Conservation (phyloP, 2,113 vertebrate genomes). For the Nothocercus nigrocapillus region DNA sequence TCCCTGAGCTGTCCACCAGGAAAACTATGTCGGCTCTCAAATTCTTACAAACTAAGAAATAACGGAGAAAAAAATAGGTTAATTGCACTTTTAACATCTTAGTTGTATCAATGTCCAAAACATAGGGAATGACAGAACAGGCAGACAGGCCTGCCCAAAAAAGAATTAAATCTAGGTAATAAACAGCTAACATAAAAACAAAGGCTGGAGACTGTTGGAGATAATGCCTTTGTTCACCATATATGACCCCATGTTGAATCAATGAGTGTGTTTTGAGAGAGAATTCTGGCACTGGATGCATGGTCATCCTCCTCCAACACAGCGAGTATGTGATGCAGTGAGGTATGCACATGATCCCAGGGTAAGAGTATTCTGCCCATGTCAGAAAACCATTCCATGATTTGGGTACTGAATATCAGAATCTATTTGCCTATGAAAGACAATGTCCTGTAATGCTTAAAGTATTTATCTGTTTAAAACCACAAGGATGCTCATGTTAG, state of each 20-base stretch:
- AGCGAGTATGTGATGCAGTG: neutral
- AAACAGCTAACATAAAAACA: neutral
- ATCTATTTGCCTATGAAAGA: neutral
- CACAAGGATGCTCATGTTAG: neutral
- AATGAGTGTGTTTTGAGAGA: neutral
- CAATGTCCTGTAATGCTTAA: neutral
- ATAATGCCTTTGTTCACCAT: neutral
- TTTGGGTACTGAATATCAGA: neutral
- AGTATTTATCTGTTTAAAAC: neutral
- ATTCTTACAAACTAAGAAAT: constrained; percentile 80
- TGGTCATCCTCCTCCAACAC: neutral
- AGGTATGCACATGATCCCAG: neutral
- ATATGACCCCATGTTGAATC: neutral
- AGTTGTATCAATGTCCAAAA: neutral
- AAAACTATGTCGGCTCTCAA: constrained; percentile 83
- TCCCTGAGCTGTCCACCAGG: constrained; percentile 85
- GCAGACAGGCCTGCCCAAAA: neutral
- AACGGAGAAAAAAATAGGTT: neutral
- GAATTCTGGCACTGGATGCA: neutral
- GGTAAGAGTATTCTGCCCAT: neutral
- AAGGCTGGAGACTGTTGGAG: neutral
- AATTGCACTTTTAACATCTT: neutral
- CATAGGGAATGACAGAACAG: neutral
- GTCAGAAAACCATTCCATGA: neutral
- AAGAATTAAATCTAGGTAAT: neutral